A percentile compares a stretch with the other conserved stretches of the same genome.
Conservation (phyloP, 2,888 invertebrate species). For the Mactromeris polynyma region DNA sequence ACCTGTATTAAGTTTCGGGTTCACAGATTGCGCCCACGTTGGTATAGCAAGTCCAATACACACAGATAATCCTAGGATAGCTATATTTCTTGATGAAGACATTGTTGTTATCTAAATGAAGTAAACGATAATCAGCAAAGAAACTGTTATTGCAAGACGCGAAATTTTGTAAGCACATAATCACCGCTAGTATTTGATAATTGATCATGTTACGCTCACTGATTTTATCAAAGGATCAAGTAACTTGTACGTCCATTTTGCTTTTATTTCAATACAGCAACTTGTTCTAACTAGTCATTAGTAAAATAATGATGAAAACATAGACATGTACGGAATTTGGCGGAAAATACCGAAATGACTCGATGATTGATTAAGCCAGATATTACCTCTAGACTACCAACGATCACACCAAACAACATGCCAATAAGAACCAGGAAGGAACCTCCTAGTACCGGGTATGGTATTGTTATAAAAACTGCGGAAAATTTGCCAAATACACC, state of each 20-base stretch:
- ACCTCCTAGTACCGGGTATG: constrained; percentile 25
- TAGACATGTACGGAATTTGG: background rate
- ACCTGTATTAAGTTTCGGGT: constrained; percentile 58
- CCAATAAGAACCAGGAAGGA: constrained; percentile 3
- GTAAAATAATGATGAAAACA: no score
- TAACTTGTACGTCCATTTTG: no score
- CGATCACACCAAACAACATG: constrained; percentile 17
- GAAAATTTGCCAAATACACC: constrained; percentile 29
- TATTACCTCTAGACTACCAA: constrained; percentile 15
- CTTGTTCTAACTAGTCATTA: no score
- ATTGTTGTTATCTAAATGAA: constrained; percentile 47
- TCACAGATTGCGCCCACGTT: constrained; percentile 47
- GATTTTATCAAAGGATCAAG: no score
- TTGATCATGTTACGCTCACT: no score
- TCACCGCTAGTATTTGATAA: no score
- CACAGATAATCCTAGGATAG: constrained; percentile 93
- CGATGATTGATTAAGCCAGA: background rate
- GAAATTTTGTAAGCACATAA: no score
- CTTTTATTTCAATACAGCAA: no score
- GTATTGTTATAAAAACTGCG: constrained; percentile 19
- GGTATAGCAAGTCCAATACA: constrained; percentile 92
- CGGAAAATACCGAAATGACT: background rate
- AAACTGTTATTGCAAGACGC: no score
- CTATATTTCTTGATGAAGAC: constrained; percentile 90
- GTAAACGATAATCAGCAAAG: no score